Conservation (phyloP, 1,140 invertebrate species). For the Akabosia matsudoensis region DNA sequence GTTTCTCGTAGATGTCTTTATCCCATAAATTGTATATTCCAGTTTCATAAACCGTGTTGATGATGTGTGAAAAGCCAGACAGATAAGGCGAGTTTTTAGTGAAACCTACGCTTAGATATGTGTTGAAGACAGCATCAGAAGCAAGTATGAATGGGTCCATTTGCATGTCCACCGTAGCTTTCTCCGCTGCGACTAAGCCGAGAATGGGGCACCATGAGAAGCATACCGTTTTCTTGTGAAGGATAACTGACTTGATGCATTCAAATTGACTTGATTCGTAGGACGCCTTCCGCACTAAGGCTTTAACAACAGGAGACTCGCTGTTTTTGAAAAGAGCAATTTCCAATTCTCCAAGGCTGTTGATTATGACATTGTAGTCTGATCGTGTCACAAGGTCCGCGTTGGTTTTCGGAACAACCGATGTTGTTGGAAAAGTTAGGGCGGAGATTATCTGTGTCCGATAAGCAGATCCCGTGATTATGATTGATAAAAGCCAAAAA, state of each 20-base stretch:
- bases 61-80: neutral
- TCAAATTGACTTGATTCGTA: neutral
- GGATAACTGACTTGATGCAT: neutral
- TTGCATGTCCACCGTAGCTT: neutral
- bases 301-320: neutral
- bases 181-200: neutral
- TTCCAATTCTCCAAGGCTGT: neutral
- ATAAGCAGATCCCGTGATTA: constrained; percentile 3
- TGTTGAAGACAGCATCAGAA: neutral
- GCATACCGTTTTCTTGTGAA: neutral
- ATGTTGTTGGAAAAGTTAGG: constrained; percentile 1
- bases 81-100: neutral
- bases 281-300: neutral
- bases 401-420: constrained; percentile 9
- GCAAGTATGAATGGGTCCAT: neutral
- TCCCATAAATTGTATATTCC: neutral
- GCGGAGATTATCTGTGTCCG: constrained; percentile 13
- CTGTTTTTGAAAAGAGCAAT: neutral
- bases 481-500: constrained; percentile 16
- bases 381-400: neutral
- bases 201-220: constrained; percentile 12
- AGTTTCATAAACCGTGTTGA: neutral
- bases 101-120: neutral
- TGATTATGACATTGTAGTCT: neutral
- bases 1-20: neutral